Evolutionary conservation across 2,797 vertebrate species (phyloP).

Genomic region (Coranthus polyacanthus): DNA sequence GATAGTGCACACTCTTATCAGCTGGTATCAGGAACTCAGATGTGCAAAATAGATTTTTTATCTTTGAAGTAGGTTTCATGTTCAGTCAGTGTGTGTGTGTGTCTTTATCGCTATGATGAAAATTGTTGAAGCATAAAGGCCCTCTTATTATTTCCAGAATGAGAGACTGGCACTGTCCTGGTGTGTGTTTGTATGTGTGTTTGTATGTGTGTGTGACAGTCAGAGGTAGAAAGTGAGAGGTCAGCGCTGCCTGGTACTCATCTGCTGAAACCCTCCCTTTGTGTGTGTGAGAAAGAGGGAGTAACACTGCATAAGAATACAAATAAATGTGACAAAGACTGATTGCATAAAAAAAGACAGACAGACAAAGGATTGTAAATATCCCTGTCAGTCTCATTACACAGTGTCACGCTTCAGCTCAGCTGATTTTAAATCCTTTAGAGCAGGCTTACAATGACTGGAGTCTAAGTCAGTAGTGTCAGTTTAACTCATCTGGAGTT

Average conservation of each 20-base stretch:
- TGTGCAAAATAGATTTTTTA: constrained; percentile 11
- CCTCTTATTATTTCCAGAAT: constrained; percentile 53
- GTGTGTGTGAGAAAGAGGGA: constrained; percentile 24
- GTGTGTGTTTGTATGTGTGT: constrained; percentile 8
- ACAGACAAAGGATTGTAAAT: constrained; percentile 27
- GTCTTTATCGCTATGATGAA: constrained; percentile 9
- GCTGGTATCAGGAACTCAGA: constrained; percentile 25
- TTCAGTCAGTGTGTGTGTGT: constrained; percentile 4
- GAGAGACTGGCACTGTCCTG: constrained; percentile 66
- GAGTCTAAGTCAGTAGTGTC: constrained; percentile 9
- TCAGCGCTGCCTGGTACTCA: constrained; percentile 72
- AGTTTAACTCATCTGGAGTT: background rate
- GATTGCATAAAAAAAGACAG: constrained; percentile 29
- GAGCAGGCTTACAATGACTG: constrained; percentile 10
- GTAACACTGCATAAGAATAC: background rate
- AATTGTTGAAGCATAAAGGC: constrained; percentile 51
- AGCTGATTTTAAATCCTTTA: constrained; percentile 28
- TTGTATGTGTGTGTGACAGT: constrained; percentile 38
- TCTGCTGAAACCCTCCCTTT: constrained; percentile 50
- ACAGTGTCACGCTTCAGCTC: constrained; percentile 16
- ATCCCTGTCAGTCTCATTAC: constrained; percentile 15
- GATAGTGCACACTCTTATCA: constrained; percentile 22
- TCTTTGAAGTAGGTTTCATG: constrained; percentile 39
- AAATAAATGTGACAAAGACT: constrained; percentile 39
- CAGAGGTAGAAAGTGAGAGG: constrained; percentile 61